These are phyloP conservation scores for Eilema sororculum DNA, from an alignment of 2,888 invertebrate species.

Conservation along the genomic window DNA sequence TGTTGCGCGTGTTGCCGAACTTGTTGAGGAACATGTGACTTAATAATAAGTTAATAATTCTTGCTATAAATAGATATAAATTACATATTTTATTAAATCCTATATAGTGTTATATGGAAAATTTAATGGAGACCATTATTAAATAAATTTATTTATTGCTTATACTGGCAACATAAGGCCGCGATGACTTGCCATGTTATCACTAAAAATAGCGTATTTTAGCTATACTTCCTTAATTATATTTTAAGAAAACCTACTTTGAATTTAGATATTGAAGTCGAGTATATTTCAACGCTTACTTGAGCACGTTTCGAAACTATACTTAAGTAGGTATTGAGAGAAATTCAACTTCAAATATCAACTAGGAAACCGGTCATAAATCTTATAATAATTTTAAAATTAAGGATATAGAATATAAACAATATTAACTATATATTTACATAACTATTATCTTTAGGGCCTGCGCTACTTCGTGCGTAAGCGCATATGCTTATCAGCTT, in stretches of 20 bases:
- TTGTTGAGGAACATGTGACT: no score
- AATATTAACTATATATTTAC: constrained; percentile 6
- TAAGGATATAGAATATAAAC: background rate
- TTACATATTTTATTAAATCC: no score
- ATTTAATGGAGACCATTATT: no score
- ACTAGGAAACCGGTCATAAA: background rate
- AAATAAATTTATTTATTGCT: no score
- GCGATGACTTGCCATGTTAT: background rate
- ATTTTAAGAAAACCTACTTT: background rate
- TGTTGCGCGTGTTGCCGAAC: no score
- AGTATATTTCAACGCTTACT: background rate
- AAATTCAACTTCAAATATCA: background rate
- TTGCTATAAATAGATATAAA: no score
- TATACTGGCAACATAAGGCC: background rate
- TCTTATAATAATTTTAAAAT: background rate
- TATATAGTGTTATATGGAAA: no score
- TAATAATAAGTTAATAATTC: no score
- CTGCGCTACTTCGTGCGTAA: no score
- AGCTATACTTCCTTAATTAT: background rate
- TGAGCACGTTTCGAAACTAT: background rate
- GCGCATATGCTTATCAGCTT: no score
- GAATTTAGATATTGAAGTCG: background rate
- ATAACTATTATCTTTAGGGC: background rate
- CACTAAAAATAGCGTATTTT: background rate
- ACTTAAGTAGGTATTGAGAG: background rate